Conservation (phyloP, 2,113 vertebrate species). For the Sapajus apella region DNA sequence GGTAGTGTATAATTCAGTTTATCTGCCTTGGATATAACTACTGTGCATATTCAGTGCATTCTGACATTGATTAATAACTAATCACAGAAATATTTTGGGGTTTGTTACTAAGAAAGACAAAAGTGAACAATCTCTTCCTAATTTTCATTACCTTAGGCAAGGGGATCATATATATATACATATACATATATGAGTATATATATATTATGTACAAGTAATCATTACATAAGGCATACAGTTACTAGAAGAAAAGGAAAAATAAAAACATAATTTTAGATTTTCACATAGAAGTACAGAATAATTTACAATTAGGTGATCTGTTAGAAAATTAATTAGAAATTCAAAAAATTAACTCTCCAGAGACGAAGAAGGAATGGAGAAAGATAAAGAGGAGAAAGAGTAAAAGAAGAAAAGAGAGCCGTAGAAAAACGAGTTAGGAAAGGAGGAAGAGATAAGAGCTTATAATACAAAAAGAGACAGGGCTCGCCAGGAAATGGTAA, state of each 20-base stretch:
- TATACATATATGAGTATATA: too few relatives aligned
- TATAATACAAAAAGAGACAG: background rate
- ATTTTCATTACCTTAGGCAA: background rate
- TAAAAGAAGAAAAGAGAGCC: background rate
- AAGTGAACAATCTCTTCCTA: background rate
- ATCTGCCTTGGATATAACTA: background rate
- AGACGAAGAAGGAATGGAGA: background rate
- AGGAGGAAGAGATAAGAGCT: background rate
- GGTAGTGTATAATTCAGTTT: background rate
- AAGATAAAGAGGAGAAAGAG: background rate
- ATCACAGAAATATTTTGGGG: background rate
- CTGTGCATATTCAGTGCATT: background rate
- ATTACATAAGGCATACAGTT: background rate
- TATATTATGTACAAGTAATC: background rate
- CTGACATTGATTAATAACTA: background rate
- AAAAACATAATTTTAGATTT: background rate
- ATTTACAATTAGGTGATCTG: background rate
- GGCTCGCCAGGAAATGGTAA: background rate
- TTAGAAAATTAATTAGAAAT: background rate
- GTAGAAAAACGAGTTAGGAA: background rate
- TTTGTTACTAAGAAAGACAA: background rate
- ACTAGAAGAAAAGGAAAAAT: background rate
- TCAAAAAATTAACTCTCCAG: background rate
- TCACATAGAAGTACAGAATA: background rate
- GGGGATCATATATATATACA: background rate